Evolutionary conservation across 2,113 vertebrate species (phyloP), one percentile per base, ranked within the genome.

Genomic region (Artemisiospiza belli): DNA sequence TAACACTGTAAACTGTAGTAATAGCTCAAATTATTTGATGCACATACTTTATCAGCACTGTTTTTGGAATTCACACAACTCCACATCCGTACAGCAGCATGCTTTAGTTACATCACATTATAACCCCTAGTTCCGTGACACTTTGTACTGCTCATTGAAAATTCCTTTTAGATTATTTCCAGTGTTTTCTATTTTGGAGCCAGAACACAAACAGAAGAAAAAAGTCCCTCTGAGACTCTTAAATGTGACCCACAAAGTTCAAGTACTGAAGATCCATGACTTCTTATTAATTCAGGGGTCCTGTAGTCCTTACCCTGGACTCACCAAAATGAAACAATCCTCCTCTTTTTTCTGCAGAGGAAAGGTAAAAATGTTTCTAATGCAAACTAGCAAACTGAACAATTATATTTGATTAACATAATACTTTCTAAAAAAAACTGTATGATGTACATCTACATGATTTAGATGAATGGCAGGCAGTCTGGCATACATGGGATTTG

Each of bases 81-180:
- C 35, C 14, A 39, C 18, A 58, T 30, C 20, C 0, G 0, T 35
- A 27, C 18, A 55, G 70, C 23, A 79, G 23, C 19, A 3, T 25
- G 35, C 43, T 69, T 91, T 49, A 83, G 23, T 58, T 72, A 73
- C 1, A 1, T 47, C 63, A 79, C 30, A 6, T 69, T 54, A 66
- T 6, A 66, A 61, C 35, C 46, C 82, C 83, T 64, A 87, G 64
- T 24, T 58, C 66, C 46, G 16, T 5, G 27, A 87, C 11, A 49
- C 57, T 20, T 80, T 61, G 44, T 69, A 69, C 22, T 58, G 7
- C 15, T 78, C 41, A 46, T 0, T 74, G 49, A 87, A 92, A 91
- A 76, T 15, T 47, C 62, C 20, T 84, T 75, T 82, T 31, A 58
- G 30, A 47, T 83, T 44, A 70, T 39, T 58, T 94, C 24, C 54